These are phyloP conservation scores for Drosophila biarmipes DNA, from an alignment of 1,140 invertebrate species.

Conservation along the genomic window DNA sequence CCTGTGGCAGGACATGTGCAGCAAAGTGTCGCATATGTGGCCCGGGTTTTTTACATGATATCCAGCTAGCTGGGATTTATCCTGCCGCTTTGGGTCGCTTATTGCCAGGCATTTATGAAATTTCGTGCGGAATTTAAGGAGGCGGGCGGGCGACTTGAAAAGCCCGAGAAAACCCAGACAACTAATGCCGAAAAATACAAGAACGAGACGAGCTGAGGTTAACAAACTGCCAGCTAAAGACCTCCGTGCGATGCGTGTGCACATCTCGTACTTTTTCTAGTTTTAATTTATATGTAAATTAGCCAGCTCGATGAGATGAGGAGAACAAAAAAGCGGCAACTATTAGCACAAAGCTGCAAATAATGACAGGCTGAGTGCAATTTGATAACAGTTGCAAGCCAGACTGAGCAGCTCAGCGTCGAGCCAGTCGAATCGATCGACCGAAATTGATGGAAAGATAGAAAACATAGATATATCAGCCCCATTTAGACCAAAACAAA, in stretches of 20 bases:
- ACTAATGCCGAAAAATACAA: conserved; percentile 16
- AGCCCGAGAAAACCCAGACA: conserved; percentile 30
- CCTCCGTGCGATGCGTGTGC: conserved; percentile 33
- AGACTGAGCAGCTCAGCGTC: not conserved
- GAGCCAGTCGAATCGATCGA: conserved; percentile 2
- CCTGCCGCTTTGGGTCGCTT: conserved; percentile 46
- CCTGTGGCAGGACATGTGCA: conserved; percentile 68
- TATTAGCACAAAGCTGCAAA: conserved; percentile 73
- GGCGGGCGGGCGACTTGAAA: conserved; percentile 49
- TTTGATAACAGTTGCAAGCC: conserved; percentile 70
- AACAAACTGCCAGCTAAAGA: conserved; percentile 51
- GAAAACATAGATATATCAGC: conserved; percentile 2
- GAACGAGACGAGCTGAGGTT: conserved; percentile 56
- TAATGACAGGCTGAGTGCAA: conserved; percentile 70
- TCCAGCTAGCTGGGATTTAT: conserved; percentile 48
- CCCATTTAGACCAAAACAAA: conserved; percentile 14
- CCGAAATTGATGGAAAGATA: conserved; percentile 1
- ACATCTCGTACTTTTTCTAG: conserved; percentile 52
- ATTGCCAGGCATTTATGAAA: conserved; percentile 74
- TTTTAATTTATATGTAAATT: conserved; percentile 83
- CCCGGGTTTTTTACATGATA: conserved; percentile 45
- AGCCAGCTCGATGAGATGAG: conserved; percentile 31
- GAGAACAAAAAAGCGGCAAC: conserved; percentile 35
- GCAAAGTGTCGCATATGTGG: conserved; percentile 65
- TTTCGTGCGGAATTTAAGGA: conserved; percentile 65